Conservation (phyloP, 2,113 vertebrate species). For the Halichoerus grypus region DNA sequence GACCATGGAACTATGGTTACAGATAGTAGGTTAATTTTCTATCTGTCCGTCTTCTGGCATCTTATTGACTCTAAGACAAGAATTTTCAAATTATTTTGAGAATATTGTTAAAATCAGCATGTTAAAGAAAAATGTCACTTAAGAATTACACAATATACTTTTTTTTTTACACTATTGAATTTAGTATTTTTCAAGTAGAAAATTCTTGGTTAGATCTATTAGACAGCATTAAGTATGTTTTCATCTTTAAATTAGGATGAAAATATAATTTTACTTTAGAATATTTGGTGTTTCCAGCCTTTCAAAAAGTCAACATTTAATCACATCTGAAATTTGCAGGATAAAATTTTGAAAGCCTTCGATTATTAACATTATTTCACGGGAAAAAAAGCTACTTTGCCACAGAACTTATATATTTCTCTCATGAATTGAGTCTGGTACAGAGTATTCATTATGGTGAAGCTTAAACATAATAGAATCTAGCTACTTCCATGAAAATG, state of each 20-base stretch:
- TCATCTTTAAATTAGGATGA: conserved; percentile 60
- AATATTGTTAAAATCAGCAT: conserved; percentile 17
- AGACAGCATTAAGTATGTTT: conserved; percentile 25
- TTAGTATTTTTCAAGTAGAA: conserved; percentile 49
- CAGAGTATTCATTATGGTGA: conserved; percentile 13
- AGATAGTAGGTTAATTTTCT: conserved; percentile 31
- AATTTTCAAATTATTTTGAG: conserved; percentile 38
- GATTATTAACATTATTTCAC: conserved; percentile 63
- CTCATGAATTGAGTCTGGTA: conserved; percentile 42
- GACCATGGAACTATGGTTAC: conserved; percentile 9
- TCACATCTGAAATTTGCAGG: conserved; percentile 35
- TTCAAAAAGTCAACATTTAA: conserved; percentile 66
- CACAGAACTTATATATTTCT: conserved; percentile 55
- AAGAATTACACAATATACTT: not conserved
- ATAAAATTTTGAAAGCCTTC: conserved; percentile 49
- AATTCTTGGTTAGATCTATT: conserved; percentile 9
- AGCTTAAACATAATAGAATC: not conserved
- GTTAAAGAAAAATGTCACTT: conserved; percentile 34
- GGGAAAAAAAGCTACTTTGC: not conserved
- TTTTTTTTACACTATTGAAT: conserved; percentile 46
- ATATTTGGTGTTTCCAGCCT: conserved; percentile 31
- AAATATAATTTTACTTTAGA: conserved; percentile 50
- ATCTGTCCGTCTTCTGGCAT: not conserved
- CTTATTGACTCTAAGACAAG: conserved; percentile 29
- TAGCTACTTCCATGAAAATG: not conserved